phyloP scores from a whole-genome alignment of 2,888 invertebrate species.

The Trichopoda pennipes region DNA sequence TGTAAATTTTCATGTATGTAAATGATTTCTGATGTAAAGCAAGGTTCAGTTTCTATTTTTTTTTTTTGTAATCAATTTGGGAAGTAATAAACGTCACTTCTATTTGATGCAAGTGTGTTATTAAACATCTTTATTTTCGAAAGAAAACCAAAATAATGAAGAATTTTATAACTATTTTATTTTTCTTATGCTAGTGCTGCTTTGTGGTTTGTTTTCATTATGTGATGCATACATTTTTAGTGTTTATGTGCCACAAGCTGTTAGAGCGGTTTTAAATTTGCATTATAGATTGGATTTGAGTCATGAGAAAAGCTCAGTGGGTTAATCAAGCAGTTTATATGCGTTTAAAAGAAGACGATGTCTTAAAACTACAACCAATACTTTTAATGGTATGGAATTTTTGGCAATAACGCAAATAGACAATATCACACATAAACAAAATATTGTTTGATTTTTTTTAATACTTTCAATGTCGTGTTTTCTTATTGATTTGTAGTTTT shows the following conservation, averaged over 20 bases:
- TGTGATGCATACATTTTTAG: slow-evolving; percentile 11
- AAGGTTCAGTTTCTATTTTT: slow-evolving; percentile 19
- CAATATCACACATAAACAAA: slow-evolving; percentile 11
- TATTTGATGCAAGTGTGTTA: slow-evolving; percentile 45
- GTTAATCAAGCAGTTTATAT: slow-evolving; percentile 68
- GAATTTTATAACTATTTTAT: background rate
- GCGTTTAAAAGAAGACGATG: slow-evolving; percentile 59
- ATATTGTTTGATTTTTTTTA: slow-evolving; percentile 21
- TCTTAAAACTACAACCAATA: background rate
- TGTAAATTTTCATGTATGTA: slow-evolving; percentile 62
- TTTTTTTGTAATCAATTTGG: slow-evolving; percentile 46
- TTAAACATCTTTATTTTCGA: slow-evolving; percentile 61
- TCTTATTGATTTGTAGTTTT: slow-evolving; percentile 68
- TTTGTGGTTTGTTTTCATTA: slow-evolving; percentile 1
- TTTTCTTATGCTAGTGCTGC: background rate
- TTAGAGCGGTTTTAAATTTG: slow-evolving; percentile 40
- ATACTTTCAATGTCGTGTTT: slow-evolving; percentile 60
- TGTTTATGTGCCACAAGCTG: background rate
- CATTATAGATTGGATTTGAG: slow-evolving; percentile 45
- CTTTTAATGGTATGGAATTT: slow-evolving; percentile 35
- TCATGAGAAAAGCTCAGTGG: slow-evolving; percentile 65
- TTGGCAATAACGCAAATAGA: slow-evolving; percentile 7
- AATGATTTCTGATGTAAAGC: slow-evolving; percentile 52
- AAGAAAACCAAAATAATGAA: slow-evolving; percentile 36
- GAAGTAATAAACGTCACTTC: slow-evolving; percentile 64